A percentile compares a stretch with the other conserved stretches of the same genome.
Conservation (phyloP, 2,113 vertebrate genomes). For the Machaerirhynchus nigripectus region DNA sequence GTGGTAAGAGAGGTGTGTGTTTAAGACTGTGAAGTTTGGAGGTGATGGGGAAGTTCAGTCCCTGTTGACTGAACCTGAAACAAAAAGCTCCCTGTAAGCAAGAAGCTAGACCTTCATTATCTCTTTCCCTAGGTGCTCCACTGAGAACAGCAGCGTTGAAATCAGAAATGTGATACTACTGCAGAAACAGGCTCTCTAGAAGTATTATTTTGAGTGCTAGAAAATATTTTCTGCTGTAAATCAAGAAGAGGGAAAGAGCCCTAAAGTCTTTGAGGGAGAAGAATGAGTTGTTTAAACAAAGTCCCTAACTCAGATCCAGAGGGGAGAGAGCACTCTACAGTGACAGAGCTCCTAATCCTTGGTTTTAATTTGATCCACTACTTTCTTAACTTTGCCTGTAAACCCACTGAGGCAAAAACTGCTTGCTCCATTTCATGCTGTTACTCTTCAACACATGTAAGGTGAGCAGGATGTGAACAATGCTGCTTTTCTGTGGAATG, state of each 20-base stretch:
- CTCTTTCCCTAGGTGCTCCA: not conserved
- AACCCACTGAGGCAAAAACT: not conserved
- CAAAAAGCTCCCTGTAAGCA: not conserved
- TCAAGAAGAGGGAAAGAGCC: not conserved
- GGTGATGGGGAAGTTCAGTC: not conserved
- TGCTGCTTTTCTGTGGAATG: not conserved
- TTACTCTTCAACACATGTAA: not conserved
- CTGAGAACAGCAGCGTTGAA: not conserved
- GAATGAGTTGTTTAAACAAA: not conserved
- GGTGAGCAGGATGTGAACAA: not conserved
- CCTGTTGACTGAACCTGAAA: not conserved
- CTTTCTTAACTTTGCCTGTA: not conserved
- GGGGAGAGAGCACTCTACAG: not conserved
- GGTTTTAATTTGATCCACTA: not conserved
- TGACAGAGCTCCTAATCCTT: not conserved
- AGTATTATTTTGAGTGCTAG: not conserved
- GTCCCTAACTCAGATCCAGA: not conserved
- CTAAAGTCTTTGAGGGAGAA: not conserved
- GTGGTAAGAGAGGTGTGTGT: not conserved
- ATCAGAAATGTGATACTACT: not conserved
- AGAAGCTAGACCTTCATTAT: not conserved
- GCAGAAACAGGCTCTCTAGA: not conserved
- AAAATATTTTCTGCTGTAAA: not conserved
- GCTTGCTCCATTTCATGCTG: not conserved
- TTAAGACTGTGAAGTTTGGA: not conserved